Base-by-base conservation (phyloP, 2,113 vertebrate species). In the Carassius auratus region DNA sequence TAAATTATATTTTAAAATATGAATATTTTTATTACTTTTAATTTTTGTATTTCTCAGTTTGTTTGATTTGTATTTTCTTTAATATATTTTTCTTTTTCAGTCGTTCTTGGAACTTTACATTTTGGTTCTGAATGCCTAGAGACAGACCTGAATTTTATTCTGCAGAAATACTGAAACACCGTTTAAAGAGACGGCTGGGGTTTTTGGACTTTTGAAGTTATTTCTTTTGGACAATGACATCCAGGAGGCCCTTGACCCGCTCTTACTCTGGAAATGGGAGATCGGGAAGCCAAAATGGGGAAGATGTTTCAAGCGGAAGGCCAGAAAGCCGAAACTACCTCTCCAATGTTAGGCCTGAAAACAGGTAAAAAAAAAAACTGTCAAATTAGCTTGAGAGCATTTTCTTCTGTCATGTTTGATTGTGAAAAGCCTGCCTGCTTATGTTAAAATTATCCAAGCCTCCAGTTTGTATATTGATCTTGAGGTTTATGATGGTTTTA, bases 341-440 rank as follows among this genome's bases (percentile, higher is more conserved):
- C 85, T 96, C 97, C 14, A 94, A 93, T 76, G 95, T 98, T 90
- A 92, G 97, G 82, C 97, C 97, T 0, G 97, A 96, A 92, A 95
- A 96, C 95, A 99, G 97, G 97, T 98, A 93, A 12, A 82, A 57
- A 26, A 26, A 26, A 30, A 14, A 45, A 0, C 15, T 8, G 30
- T 12, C 15, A 45, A 42, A 33, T 15, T 17, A 0, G 5, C 8
- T n/a, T 42, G 9, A 21, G 36, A 21, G 10, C 42, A 0, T 9
- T 45, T 45, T 42, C 1, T 48, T 48, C 10, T 74, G 17, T 4
- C 21, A 6, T 74, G 38, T 74, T 23, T 74, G 36, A 7, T 45
- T 74, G 21, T 74, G 21, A 74, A 74, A 71, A 23, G 9, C 8
- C 21, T 61, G 57, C 9, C 57, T 59, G 19, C 21, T 61, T n/a